Percentiles rank a stretch among this genome's conserved stretches.
Evolutionary conservation across 2,888 invertebrate species (phyloP).

Genomic region (Drosophila phalerata): DNA sequence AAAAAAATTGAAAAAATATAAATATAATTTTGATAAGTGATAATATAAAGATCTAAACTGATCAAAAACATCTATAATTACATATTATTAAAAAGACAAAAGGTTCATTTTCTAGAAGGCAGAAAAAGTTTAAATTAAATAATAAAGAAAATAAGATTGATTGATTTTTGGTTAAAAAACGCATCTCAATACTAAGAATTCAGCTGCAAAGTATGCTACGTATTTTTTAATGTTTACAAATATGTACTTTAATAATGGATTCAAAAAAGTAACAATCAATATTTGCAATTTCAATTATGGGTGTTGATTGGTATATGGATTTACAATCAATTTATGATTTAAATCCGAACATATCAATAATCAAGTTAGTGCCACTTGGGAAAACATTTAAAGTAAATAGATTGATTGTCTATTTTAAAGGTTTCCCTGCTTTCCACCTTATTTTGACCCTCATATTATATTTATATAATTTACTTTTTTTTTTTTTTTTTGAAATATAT

Average conservation of each 20-base stretch:
- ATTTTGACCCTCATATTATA: constrained; percentile 12
- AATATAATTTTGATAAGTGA: no score
- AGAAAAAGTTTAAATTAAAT: no score
- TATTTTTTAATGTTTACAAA: neutral
- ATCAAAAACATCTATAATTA: neutral
- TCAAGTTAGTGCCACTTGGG: neutral
- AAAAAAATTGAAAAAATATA: neutral
- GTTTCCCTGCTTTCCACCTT: neutral
- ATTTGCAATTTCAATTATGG: neutral
- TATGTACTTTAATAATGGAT: neutral
- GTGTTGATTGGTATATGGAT: neutral
- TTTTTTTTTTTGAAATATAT: constrained; percentile 9
- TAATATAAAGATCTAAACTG: neutral
- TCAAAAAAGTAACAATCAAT: constrained; percentile 1
- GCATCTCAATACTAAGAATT: neutral
- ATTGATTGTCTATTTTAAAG: constrained; percentile 16
- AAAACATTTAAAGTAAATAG: constrained; percentile 8
- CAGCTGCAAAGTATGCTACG: neutral
- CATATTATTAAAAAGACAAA: neutral
- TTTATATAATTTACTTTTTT: constrained; percentile 11
- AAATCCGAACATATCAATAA: constrained; percentile 1
- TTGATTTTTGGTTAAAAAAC: neutral
- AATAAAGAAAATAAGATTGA: no score
- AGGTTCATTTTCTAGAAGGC: neutral
- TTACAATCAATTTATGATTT: neutral